Percentiles rank a stretch among this genome's conserved stretches.
These are phyloP conservation scores for Silurus lanzhouensis DNA, from an alignment of 2,797 vertebrate genomes.

Conservation along the genomic window DNA sequence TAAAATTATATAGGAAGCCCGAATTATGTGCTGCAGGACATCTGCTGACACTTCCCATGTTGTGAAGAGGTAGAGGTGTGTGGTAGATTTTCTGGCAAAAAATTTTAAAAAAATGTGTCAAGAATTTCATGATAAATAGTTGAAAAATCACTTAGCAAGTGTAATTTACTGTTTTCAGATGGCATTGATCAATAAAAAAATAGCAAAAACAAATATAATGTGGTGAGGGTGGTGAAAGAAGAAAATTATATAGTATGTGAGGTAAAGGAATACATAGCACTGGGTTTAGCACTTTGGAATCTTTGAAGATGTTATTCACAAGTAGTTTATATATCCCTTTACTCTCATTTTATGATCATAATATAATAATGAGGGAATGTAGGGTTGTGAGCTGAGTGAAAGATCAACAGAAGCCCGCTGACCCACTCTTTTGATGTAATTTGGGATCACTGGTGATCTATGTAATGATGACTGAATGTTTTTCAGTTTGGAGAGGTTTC, in stretches of 20 bases:
- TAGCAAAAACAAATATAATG: not conserved
- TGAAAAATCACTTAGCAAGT: not conserved
- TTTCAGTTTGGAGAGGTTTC: conserved; percentile 2
- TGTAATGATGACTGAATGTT: conserved; percentile 39
- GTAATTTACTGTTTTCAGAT: not conserved
- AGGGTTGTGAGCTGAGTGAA: conserved; percentile 42
- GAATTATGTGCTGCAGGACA: conserved; percentile 13
- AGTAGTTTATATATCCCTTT: conserved; percentile 24
- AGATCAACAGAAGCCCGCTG: conserved; percentile 50
- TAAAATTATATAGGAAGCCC: not conserved
- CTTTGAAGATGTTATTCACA: conserved; percentile 6
- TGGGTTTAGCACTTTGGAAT: not conserved
- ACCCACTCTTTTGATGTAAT: conserved; percentile 42
- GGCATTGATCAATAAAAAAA: not conserved
- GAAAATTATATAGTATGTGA: not conserved
- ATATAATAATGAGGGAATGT: conserved; percentile 23
- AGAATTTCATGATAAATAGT: not conserved
- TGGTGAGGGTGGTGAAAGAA: not conserved
- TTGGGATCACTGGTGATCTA: conserved; percentile 28
- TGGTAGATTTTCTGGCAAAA: not conserved
- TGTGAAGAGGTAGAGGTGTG: not conserved
- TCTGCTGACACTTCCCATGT: conserved; percentile 21
- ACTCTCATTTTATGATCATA: conserved; percentile 7
- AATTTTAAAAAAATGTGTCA: not conserved
- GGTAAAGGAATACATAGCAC: not conserved